These are phyloP conservation scores for Coryphaenoides rupestris DNA, from an alignment of 2,113 vertebrate species.

Conservation along the genomic window DNA sequence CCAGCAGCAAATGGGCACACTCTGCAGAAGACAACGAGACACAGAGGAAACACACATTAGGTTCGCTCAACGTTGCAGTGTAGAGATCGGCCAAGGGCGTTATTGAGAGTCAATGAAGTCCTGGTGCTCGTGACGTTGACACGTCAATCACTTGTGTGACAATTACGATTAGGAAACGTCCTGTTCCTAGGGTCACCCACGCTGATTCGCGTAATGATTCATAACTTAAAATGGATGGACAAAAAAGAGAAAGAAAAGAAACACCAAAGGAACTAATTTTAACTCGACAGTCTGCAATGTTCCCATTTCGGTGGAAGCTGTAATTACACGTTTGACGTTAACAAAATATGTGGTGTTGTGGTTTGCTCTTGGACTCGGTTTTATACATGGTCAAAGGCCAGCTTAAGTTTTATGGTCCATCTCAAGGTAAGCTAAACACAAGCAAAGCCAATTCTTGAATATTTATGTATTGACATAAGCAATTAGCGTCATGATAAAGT, in stretches of 20 bases:
- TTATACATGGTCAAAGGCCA: too few relatives aligned
- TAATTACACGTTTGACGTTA: slow-evolving; percentile 25
- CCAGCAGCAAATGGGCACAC: slow-evolving; percentile 96
- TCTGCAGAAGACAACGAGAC: slow-evolving; percentile 71
- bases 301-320: slow-evolving; percentile 21
- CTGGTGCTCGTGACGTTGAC: neutral
- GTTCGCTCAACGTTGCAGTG: neutral
- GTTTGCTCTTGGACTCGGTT: too few relatives aligned
- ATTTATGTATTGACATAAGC: too few relatives aligned
- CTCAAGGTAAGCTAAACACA: too few relatives aligned
- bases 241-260: slow-evolving; percentile 22
- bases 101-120: too few relatives aligned
- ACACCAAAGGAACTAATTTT: slow-evolving; percentile 30
- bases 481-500: too few relatives aligned
- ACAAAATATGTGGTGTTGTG: too few relatives aligned
- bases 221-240: slow-evolving; percentile 17
- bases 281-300: slow-evolving; percentile 30
- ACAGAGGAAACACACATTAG: neutral
- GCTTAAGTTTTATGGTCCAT: too few relatives aligned
- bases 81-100: too few relatives aligned
- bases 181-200: neutral
- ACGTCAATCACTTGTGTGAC: neutral
- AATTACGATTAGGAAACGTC: neutral
- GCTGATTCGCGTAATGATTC: neutral
- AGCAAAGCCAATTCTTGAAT: too few relatives aligned